Evolutionary conservation across 2,888 invertebrate species (phyloP).

Genomic region (Ctenicera cuprea): DNA sequence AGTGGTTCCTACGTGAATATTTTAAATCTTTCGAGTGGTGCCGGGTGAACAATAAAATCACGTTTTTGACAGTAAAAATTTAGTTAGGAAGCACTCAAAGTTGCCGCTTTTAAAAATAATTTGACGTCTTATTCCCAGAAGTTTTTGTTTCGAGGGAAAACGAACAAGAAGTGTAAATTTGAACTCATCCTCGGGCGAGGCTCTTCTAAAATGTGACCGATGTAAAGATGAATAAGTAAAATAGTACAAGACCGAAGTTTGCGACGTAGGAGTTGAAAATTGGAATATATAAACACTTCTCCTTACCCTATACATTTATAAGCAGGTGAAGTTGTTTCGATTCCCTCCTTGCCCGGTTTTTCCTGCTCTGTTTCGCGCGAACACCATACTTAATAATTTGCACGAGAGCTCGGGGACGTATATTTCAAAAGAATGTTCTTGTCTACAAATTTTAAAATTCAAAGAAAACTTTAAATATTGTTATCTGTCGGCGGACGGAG

Average conservation of each 20-base stretch:
- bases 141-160: constrained; percentile 26
- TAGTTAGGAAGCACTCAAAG: constrained; percentile 28
- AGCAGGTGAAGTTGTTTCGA: constrained; percentile 29
- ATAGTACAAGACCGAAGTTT: constrained; percentile 24
- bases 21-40: constrained; percentile 10
- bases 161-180: constrained; percentile 21
- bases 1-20: constrained; percentile 9
- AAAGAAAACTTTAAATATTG: constrained; percentile 30
- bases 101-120: constrained; percentile 28
- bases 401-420: constrained; percentile 6
- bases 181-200: constrained; percentile 20
- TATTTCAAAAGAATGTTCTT: constrained; percentile 11
- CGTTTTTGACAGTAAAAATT: constrained; percentile 16
- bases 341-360: constrained; percentile 15
- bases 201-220: constrained; percentile 29
- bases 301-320: constrained; percentile 34
- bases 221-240: constrained; percentile 32
- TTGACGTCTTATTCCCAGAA: constrained; percentile 20
- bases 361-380: constrained; percentile 23
- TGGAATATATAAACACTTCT: constrained; percentile 33
- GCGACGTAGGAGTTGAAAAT: constrained; percentile 16
- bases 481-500: constrained; percentile 10
- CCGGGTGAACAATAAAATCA: constrained; percentile 22
- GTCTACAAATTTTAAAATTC: constrained; percentile 30
- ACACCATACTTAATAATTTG: constrained; percentile 27